These are phyloP conservation scores for Lathamus discolor DNA, from an alignment of 2,113 vertebrate species.

Conservation along the genomic window DNA sequence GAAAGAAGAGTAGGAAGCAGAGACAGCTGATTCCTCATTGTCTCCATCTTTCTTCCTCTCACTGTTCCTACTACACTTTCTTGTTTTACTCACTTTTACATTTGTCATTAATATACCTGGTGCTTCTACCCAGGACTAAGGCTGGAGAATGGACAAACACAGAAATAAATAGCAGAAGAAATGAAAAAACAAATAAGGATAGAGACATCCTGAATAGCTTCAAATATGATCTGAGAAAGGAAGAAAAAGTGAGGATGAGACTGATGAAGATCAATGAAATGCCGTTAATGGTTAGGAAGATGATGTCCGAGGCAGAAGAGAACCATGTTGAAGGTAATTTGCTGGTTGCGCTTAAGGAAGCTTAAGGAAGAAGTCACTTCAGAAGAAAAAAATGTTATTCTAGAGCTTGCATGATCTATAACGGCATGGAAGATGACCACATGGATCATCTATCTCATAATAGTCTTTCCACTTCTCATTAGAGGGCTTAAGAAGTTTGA, in stretches of 20 bases:
- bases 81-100: not conserved
- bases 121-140: not conserved
- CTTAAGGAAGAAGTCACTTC: not conserved
- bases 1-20: conserved; percentile 20
- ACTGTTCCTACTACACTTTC: not conserved
- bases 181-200: not conserved
- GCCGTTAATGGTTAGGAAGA: not conserved
- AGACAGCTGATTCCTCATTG: conserved; percentile 29
- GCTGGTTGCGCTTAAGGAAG: not conserved
- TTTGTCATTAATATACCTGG: not conserved
- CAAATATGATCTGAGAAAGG: not conserved
- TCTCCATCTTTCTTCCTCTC: conserved; percentile 22
- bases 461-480: not conserved
- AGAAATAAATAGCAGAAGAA: not conserved
- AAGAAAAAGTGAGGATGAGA: not conserved
- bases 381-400: not conserved
- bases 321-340: not conserved
- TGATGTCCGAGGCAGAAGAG: not conserved
- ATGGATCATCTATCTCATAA: not conserved
- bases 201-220: not conserved
- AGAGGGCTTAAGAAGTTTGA: not conserved
- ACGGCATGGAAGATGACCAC: not conserved
- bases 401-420: not conserved
- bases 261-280: not conserved
- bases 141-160: not conserved